Conservation (phyloP, 2,888 invertebrate species). For the Orthosia gracilis region DNA sequence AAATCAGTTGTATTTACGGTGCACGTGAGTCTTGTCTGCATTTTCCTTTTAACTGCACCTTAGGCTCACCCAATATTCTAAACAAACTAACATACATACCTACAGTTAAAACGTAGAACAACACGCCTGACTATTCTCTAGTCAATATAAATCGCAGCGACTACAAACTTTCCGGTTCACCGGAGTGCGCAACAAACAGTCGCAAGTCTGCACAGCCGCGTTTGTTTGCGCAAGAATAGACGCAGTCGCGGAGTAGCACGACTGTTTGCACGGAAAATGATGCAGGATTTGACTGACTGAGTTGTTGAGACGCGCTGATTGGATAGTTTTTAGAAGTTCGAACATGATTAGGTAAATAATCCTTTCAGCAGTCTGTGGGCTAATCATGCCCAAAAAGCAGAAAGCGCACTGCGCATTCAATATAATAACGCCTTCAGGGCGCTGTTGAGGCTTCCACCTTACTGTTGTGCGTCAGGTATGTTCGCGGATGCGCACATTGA, state of each 20-base stretch:
- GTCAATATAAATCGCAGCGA: slow-evolving; percentile 44
- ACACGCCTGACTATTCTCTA: slow-evolving; percentile 20
- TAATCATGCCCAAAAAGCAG: too few relatives aligned
- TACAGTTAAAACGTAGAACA: slow-evolving; percentile 9
- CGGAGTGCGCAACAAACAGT: slow-evolving; percentile 54
- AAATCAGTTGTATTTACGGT: not conserved
- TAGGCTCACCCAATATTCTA: slow-evolving; percentile 1
- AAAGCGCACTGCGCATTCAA: too few relatives aligned
- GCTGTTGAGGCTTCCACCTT: too few relatives aligned
- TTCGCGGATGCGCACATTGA: too few relatives aligned
- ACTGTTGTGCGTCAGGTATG: too few relatives aligned
- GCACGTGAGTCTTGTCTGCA: not conserved
- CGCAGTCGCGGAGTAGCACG: slow-evolving; percentile 9
- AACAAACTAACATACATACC: slow-evolving; percentile 17
- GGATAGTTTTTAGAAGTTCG: too few relatives aligned
- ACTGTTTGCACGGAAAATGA: slow-evolving; percentile 44
- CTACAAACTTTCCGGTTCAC: slow-evolving; percentile 53
- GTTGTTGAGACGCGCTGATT: not conserved
- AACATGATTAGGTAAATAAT: too few relatives aligned
- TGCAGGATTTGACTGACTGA: slow-evolving; percentile 19
- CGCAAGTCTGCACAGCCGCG: slow-evolving; percentile 33
- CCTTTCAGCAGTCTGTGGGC: too few relatives aligned
- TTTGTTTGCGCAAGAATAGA: slow-evolving; percentile 53
- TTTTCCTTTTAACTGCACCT: not conserved
- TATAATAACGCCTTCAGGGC: too few relatives aligned